Base-by-base conservation (phyloP, 2,888 invertebrate genomes). In the Nemotelus nigrinus region DNA sequence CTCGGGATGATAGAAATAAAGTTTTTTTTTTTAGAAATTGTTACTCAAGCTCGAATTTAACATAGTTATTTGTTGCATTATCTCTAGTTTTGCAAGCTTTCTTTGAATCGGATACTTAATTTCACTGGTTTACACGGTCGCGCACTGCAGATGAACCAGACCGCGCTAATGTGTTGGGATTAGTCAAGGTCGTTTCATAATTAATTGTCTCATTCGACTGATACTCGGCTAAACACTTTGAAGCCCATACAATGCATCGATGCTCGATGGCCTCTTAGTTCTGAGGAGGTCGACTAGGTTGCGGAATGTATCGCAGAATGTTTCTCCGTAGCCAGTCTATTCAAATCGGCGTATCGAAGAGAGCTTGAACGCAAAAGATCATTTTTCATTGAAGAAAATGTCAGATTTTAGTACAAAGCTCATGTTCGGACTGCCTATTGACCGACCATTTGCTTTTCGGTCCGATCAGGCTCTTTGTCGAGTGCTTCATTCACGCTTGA, bases 391-490 rank as follows among this genome's bases (percentile, higher is more conserved):
- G 4, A 41, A 45, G 57, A 39, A 72, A 72, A 58, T 58, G 72
- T 72, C 72, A 60, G 72, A 72, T 60, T 72, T 72, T 45, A 72
- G 58, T 72, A 72, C 72, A 58, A 72, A 60, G 60, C 72, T 72
- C 47, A 48, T 55, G 55, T 25, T 57, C 47, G 47, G 72, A 58
- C 47, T 57, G 71, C n/a, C 71, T 71, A 71, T 71, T 71, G 72
- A 60, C 47, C 72, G 48, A 25, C 25, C 25, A 25, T 25, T 25
- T n/a, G 53, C 41, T 53, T 50, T 50, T 44, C 43, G 39, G 70
- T 43, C 55, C 53, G 50, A 68, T 50, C 68, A 39, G 50, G 44
- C 68, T 68, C 68, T 71, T 71, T 44, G 71, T 57, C 43, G n/a
- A 55, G 57, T 8, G 4, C 2, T n/a, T 58, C 58, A 72, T 72